Conservation (phyloP, 2,888 invertebrate species). For the Melipona beecheii region DNA sequence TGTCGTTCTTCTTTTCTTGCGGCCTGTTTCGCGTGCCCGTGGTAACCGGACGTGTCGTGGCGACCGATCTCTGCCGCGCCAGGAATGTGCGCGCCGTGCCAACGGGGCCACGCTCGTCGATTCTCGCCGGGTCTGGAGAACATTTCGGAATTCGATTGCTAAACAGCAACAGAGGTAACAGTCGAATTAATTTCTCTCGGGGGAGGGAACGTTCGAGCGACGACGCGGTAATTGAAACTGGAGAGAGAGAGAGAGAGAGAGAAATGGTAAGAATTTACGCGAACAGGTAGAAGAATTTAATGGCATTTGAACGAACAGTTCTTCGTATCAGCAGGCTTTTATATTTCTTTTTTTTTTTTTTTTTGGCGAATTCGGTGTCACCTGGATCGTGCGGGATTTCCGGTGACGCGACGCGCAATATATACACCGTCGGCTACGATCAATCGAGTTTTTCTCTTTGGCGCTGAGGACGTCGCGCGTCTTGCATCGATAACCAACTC, state of each 20-base stretch:
- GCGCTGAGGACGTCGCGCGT: conserved; percentile 60
- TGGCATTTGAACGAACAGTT: neutral
- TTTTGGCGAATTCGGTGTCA: conserved; percentile 50
- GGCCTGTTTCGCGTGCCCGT: conserved; percentile 5
- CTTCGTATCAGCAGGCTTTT: conserved; percentile 38
- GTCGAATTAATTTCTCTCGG: neutral
- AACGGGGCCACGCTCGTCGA: neutral
- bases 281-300: too few species aligned
- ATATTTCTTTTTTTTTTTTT: neutral
- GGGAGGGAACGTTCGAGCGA: neutral
- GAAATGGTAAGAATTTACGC: too few species aligned
- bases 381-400: conserved; percentile 66
- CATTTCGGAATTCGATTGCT: neutral
- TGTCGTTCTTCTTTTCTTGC: conserved; percentile 47
- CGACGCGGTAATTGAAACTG: neutral
- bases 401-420: conserved; percentile 53
- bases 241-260: too few species aligned
- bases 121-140: neutral
- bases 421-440: conserved; percentile 51
- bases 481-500: conserved; percentile 69
- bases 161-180: neutral
- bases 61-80: conserved; percentile 2
- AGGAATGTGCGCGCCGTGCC: conserved; percentile 6
- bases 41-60: neutral
- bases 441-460: conserved; percentile 68